A percentile compares a stretch with the other conserved stretches of the same genome.
Evolutionary conservation across 2,113 vertebrate species (phyloP).

Genomic region (Labeo catla): DNA sequence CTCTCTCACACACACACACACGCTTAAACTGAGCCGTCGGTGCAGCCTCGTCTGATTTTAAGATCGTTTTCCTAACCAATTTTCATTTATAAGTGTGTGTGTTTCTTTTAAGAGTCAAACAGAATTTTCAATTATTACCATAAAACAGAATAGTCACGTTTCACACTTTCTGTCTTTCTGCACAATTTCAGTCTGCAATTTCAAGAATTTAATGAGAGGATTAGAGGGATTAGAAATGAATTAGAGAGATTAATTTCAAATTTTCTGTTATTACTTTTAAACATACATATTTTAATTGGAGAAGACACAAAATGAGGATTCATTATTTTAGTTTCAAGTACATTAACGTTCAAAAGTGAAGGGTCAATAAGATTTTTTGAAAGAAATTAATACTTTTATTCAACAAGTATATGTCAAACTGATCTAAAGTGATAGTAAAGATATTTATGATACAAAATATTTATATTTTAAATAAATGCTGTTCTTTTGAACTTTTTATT

Average conservation of each 20-base stretch:
- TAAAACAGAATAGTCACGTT: not conserved
- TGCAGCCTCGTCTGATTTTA: constrained; percentile 1
- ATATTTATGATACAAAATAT: not conserved
- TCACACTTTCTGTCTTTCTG: not conserved
- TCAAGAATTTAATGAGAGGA: not conserved
- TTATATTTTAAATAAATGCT: not conserved
- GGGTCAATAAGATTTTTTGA: not conserved
- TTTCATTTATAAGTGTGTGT: not conserved
- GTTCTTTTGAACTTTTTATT: not conserved
- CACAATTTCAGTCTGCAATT: not conserved
- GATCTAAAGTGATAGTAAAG: not conserved
- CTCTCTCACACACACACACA: constrained; percentile 53
- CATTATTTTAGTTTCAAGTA: not conserved
- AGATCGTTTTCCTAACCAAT: not conserved
- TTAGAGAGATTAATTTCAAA: not conserved
- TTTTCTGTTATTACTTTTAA: not conserved
- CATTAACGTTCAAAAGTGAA: not conserved
- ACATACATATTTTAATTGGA: not conserved
- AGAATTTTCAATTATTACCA: not conserved
- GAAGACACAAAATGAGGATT: not conserved
- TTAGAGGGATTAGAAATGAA: not conserved
- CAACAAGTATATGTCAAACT: not conserved
- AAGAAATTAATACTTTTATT: not conserved
- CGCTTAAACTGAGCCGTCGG: constrained; percentile 32
- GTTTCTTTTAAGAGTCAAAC: not conserved